phyloP scores from a whole-genome alignment of 2,888 invertebrate species.

The Branchellion lobata region DNA sequence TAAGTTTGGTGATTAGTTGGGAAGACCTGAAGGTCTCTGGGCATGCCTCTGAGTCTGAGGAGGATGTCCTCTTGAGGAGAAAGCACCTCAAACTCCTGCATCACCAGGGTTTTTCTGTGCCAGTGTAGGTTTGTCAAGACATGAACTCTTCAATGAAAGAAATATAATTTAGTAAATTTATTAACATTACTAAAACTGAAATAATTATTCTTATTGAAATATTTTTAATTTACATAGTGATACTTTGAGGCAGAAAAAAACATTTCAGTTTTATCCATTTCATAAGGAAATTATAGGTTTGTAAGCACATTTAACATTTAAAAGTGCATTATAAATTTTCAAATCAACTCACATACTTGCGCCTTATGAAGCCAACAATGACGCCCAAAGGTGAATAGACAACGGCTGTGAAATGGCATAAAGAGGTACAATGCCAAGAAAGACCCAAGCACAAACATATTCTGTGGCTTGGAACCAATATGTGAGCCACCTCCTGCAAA shows the following conservation, averaged over 20 bases:
- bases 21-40: slow-evolving; percentile 51
- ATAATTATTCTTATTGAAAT: too few relatives aligned
- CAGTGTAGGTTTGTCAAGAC: background rate
- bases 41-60: slow-evolving; percentile 50
- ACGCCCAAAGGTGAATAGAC: slow-evolving; percentile 50
- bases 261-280: too few relatives aligned
- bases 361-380: slow-evolving; percentile 51
- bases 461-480: slow-evolving; percentile 48
- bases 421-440: slow-evolving; percentile 50
- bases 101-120: slow-evolving; percentile 48
- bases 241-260: too few relatives aligned
- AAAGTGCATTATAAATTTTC: too few relatives aligned
- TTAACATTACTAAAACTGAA: too few relatives aligned
- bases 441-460: slow-evolving; percentile 50
- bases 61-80: slow-evolving; percentile 49
- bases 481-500: slow-evolving; percentile 49
- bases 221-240: too few relatives aligned
- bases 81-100: slow-evolving; percentile 52
- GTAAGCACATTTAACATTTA: too few relatives aligned
- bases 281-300: too few relatives aligned
- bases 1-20: too few relatives aligned
- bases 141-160: background rate
- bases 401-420: slow-evolving; percentile 50
- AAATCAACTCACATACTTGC: slow-evolving; percentile 47
- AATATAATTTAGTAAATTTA: too few relatives aligned